These are phyloP conservation scores for Scopus umbretta DNA, from an alignment of 2,113 vertebrate species.

Conservation along the genomic window DNA sequence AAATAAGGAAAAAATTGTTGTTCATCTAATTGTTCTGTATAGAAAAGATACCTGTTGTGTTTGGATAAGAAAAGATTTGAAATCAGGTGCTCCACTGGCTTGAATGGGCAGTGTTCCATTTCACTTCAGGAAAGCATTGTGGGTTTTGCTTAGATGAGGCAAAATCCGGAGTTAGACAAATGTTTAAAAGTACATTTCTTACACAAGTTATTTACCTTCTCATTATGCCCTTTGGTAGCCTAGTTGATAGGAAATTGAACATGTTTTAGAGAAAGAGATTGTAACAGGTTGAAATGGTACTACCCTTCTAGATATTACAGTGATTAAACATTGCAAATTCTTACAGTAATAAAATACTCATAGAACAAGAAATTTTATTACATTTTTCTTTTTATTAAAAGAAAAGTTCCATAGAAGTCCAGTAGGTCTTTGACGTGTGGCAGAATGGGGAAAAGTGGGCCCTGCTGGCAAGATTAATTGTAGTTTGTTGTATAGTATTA, in stretches of 20 bases:
- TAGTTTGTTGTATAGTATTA: not conserved
- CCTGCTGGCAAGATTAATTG: not conserved
- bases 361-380: not conserved
- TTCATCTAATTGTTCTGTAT: not conserved
- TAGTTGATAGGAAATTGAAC: not conserved
- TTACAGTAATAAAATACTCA: not conserved
- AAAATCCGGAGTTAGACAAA: not conserved
- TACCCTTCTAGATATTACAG: not conserved
- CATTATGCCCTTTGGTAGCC: not conserved
- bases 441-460: not conserved
- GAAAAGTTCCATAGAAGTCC: not conserved
- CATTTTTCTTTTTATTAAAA: not conserved
- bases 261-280: not conserved
- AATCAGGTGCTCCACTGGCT: not conserved
- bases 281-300: not conserved
- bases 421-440: not conserved
- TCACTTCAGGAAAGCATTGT: not conserved
- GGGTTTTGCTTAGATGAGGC: not conserved
- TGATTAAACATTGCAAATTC: not conserved
- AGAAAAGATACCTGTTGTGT: not conserved
- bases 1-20: not conserved
- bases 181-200: not conserved
- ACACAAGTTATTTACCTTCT: not conserved
- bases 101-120: not conserved
- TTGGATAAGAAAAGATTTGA: not conserved